Base-by-base conservation (phyloP, 2,113 vertebrate genomes). In the Zosterops hypoxanthus region DNA sequence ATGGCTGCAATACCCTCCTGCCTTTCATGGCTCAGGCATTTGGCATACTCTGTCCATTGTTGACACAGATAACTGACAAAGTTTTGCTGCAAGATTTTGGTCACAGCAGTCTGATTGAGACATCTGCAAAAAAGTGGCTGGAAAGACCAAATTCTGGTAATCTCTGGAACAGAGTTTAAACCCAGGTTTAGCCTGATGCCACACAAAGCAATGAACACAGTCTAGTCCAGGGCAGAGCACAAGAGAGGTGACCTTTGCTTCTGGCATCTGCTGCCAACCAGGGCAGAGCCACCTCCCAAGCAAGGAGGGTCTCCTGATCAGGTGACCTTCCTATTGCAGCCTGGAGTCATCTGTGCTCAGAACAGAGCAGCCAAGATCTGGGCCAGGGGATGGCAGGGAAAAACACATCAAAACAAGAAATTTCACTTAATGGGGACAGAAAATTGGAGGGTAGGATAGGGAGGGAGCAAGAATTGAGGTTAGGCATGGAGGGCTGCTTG, bases 161-260 rank as follows among this genome's bases (percentile, higher is more conserved):
- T 33, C 14, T 55, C 36, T 34, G n/a, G 12, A 86, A 76, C 16
- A 19, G 24, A 57, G 11, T 72, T 79, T 33, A 82, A 82, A 52
- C 33, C 8, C 49, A 17, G 24, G 15, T 72, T n/a, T 36, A 64
- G 21, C 12, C 28, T 0, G 5, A 60, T 42, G n/a, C n/a, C 50
- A 73, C 55, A n/a, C 0, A 0, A 89, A 25, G 34, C 69, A 57
- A 65, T 52, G 9, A 83, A 20, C 24, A 56, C 0, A 3, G 9
- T 41, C 59, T 60, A 56, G 41, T 8, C 19, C 44, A 80, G 28
- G 29, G 46, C 4, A n/a, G 55, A 69, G 57, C 22, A 72, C 15
- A 26, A 80, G 8, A 64, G 14, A 83, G 19, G 42, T 21, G 56
- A 60, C 8, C 55, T 78, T 61, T 49, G 31, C 39, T 44, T 59